Conservation (phyloP, 2,888 invertebrate species). For the Tetranychus truncatus region DNA sequence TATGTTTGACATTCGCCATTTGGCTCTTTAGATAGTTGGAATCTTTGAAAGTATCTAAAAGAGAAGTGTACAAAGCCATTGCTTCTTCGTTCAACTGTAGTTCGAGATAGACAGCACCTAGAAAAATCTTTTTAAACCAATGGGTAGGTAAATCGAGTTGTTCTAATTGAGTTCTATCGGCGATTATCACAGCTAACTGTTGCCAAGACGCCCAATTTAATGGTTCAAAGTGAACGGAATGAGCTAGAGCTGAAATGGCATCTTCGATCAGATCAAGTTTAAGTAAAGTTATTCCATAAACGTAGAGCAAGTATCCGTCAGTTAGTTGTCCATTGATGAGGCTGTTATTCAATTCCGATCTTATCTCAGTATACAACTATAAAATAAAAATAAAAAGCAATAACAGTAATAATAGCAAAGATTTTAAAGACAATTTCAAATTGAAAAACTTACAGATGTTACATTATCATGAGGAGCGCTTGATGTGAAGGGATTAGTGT, state of each 20-base stretch:
- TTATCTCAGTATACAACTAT: constrained; percentile 24
- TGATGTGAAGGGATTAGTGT: constrained; percentile 31
- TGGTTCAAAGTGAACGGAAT: constrained; percentile 57
- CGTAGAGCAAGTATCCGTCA: constrained; percentile 43
- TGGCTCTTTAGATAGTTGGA: constrained; percentile 77
- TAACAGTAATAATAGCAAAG: neutral
- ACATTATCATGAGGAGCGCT: neutral
- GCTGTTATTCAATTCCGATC: constrained; percentile 38
- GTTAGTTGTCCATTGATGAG: neutral
- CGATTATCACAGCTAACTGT: constrained; percentile 65
- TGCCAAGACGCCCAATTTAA: constrained; percentile 89
- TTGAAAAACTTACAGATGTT: constrained; percentile 9
- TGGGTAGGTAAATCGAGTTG: constrained; percentile 49
- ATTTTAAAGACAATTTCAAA: neutral
- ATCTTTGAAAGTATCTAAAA: constrained; percentile 56
- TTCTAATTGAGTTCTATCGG: constrained; percentile 46
- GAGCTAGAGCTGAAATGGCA: constrained; percentile 57
- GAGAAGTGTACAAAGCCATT: constrained; percentile 54
- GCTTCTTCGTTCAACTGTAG: constrained; percentile 77
- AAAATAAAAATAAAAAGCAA: neutral
- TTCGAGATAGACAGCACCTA: constrained; percentile 72
- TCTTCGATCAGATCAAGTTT: constrained; percentile 59
- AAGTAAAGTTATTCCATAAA: constrained; percentile 76
- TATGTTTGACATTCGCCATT: constrained; percentile 78
- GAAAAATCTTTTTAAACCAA: constrained; percentile 86